Evolutionary conservation across 1,140 invertebrate species (phyloP).

Genomic region (Drosophila elegans): DNA sequence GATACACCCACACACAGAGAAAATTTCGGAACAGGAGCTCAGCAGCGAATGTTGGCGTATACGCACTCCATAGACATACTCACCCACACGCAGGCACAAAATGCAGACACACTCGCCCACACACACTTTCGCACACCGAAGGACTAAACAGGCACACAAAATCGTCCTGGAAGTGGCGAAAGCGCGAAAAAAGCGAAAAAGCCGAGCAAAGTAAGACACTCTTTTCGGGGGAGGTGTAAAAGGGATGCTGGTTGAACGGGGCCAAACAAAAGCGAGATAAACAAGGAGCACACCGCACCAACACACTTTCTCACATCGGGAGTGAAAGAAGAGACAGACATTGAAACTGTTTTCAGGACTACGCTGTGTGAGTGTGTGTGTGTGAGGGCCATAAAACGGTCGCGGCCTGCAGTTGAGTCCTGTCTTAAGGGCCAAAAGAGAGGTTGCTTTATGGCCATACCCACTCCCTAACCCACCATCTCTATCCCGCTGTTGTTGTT

Average conservation of each 20-base stretch:
- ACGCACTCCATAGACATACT: conserved; percentile 50
- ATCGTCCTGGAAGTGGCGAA: conserved; percentile 51
- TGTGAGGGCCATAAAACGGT: conserved; percentile 42
- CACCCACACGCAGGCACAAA: conserved; percentile 22
- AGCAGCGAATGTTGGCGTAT: conserved; percentile 47
- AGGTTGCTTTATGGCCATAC: conserved; percentile 32
- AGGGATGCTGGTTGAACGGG: conserved; percentile 33
- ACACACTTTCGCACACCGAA: conserved; percentile 6
- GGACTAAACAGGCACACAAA: conserved; percentile 54
- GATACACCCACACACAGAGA: conserved; percentile 73
- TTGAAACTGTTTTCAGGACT: conserved; percentile 62
- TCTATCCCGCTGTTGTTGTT: conserved; percentile 44
- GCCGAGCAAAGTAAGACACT: conserved; percentile 48
- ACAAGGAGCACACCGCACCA: conserved; percentile 42
- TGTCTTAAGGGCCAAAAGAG: conserved; percentile 13
- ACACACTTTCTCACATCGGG: background rate
- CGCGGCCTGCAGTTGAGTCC: conserved; percentile 47
- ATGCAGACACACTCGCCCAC: conserved; percentile 16
- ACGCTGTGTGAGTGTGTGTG: background rate
- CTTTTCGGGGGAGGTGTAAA: conserved; percentile 14
- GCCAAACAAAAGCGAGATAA: conserved; percentile 61
- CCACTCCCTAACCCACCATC: background rate
- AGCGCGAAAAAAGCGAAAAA: conserved; percentile 44
- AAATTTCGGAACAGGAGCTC: conserved; percentile 72
- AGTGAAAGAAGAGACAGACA: conserved; percentile 33